Base-by-base conservation (phyloP, 1,140 invertebrate species). In the Neodiprion lecontei region DNA sequence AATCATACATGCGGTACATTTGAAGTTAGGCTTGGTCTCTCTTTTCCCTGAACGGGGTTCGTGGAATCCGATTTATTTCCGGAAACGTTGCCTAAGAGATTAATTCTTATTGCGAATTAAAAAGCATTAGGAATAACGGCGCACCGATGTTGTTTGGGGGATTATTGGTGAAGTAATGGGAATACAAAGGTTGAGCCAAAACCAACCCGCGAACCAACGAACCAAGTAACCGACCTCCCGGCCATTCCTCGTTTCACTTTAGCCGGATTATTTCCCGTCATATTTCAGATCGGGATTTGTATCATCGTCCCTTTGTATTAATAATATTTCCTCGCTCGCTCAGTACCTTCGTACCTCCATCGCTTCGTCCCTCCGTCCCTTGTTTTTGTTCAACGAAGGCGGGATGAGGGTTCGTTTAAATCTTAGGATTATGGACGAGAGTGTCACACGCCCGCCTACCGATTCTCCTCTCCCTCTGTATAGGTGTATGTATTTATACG, bases 261-360 rank as follows among this genome's bases (percentile, higher is more conserved):
- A 79, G 76, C 78, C 75, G 83, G 84, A 84, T 84, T 85, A 85
- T 83, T 84, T 75, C 80, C 81, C 79, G 82, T 83, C 83, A 83
- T 86, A 86, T 86, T 86, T 86, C 80, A 86, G 80, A 85, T 86
- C 79, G 83, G 84, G 84, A 86, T 86, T 86, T 86, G 81, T 78
- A 80, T 79, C 80, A 79, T 81, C 81, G 76, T 77, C 71, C 81
- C 78, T 81, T 84, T 82, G 80, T 81, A 82, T 83, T 84, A 83
- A 84, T 85, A 85, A 84, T 80, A 81, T 81, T 69, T 73, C 74
- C 72, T 72, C 70, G 50, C 69, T 70, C 70, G 53, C 53, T 61
- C 53, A 14, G 53, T 61, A 11, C 5, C 53, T 61, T 61, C 28
- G 28, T 40, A 40, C 28, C 28, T 40, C 72, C 66, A 21, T 49